These are phyloP conservation scores for Bedellia somnulentella DNA, from an alignment of 2,888 invertebrate species.

Conservation along the genomic window DNA sequence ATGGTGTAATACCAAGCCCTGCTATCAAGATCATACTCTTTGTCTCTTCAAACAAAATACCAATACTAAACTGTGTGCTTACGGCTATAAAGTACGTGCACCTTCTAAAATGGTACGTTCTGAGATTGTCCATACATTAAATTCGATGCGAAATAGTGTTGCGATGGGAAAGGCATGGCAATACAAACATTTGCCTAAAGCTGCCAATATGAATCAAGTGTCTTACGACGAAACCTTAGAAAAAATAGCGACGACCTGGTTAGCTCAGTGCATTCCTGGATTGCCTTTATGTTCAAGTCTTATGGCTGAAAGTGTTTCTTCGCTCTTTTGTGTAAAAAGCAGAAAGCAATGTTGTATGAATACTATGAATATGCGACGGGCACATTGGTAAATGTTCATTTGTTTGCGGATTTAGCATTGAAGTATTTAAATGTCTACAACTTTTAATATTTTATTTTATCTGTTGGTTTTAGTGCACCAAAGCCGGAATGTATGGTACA, in stretches of 20 bases:
- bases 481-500: conserved; percentile 31
- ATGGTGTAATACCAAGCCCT: conserved; percentile 39
- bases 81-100: conserved; percentile 19
- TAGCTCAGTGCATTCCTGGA: conserved; percentile 41
- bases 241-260: conserved; percentile 35
- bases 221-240: conserved; percentile 41
- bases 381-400: conserved; percentile 1
- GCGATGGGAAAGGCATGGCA: conserved; percentile 23
- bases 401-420: too few relatives aligned
- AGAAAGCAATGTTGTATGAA: conserved; percentile 28
- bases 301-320: conserved; percentile 26
- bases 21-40: conserved; percentile 46
- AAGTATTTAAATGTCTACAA: too few relatives aligned
- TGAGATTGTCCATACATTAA: conserved; percentile 32
- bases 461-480: conserved; percentile 35
- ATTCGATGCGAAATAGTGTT: conserved; percentile 44
- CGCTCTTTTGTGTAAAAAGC: conserved; percentile 41
- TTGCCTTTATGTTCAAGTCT: conserved; percentile 38
- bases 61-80: conserved; percentile 26
- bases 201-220: conserved; percentile 42
- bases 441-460: too few relatives aligned
- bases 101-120: conserved; percentile 25
- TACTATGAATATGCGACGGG: too few relatives aligned
- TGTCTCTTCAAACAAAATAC: conserved; percentile 26
- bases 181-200: conserved; percentile 33